Percentiles rank a stretch among this genome's conserved stretches.
phyloP scores from a whole-genome alignment of 2,113 vertebrate species.

The Ciconia boyciana region DNA sequence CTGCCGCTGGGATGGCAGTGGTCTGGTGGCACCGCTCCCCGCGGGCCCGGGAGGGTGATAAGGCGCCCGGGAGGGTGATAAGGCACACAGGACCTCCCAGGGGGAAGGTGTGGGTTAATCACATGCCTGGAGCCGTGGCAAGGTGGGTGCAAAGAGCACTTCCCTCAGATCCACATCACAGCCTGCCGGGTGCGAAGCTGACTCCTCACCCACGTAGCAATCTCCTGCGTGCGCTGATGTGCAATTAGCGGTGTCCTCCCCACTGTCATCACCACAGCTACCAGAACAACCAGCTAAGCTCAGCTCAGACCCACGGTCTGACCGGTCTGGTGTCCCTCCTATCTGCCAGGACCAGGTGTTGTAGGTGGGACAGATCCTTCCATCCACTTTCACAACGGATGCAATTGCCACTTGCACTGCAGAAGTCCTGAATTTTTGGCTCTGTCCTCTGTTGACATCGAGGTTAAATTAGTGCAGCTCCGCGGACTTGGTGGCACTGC shows the following conservation, averaged over 20 bases:
- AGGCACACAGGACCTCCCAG: accelerated
- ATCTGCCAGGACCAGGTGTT: background rate
- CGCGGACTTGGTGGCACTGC: background rate
- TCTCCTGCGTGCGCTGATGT: background rate
- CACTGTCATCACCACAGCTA: background rate
- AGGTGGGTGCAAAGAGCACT: background rate
- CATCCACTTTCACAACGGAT: background rate
- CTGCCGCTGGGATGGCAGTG: background rate
- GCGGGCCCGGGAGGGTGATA: background rate
- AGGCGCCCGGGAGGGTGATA: background rate
- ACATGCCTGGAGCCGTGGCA: background rate
- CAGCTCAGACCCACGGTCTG: background rate
- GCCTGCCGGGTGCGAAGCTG: background rate
- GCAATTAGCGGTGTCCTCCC: background rate
- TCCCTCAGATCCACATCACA: background rate
- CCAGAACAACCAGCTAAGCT: background rate
- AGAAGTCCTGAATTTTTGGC: background rate
- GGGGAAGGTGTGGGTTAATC: background rate
- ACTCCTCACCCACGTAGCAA: background rate
- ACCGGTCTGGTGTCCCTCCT: background rate
- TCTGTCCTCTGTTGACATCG: background rate
- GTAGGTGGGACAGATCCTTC: background rate
- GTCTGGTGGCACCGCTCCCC: background rate
- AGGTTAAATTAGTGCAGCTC: background rate
- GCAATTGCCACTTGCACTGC: background rate